Evolutionary conservation across 2,113 vertebrate genomes (phyloP).

Genomic region (Limnothrissa miodon): DNA sequence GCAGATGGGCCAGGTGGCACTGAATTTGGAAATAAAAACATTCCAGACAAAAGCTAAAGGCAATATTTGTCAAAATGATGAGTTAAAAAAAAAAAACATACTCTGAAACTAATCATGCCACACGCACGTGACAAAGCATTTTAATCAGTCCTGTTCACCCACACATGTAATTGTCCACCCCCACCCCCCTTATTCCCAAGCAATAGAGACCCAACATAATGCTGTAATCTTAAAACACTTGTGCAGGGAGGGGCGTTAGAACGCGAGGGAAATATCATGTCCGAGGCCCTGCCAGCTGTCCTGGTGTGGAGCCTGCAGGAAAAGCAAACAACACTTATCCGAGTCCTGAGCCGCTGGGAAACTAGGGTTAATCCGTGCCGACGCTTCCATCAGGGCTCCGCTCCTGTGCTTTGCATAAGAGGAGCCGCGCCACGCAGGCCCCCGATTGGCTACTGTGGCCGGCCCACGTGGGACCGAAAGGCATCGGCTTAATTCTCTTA

Average conservation of each 20-base stretch:
- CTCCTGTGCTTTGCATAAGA: conserved; percentile 69
- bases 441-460: conserved; percentile 56
- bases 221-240: neutral
- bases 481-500: conserved; percentile 70
- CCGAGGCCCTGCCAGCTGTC: conserved; percentile 1
- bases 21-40: neutral
- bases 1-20: neutral
- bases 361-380: conserved; percentile 70
- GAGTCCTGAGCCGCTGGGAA: conserved; percentile 62
- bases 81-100: neutral
- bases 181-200: neutral
- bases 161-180: neutral
- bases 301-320: conserved; percentile 2
- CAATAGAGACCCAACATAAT: neutral
- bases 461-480: conserved; percentile 47
- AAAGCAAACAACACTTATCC: conserved; percentile 68
- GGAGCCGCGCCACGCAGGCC: conserved; percentile 61
- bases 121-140: neutral
- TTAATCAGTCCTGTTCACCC: neutral
- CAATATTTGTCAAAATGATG: neutral
- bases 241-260: neutral
- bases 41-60: neutral
- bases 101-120: neutral
- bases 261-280: neutral
- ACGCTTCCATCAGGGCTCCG: conserved; percentile 35